Evolutionary conservation across 2,797 vertebrate genomes (phyloP), one percentile per base, ranked within the genome.

Genomic region (Pseudochirops cupreus): DNA sequence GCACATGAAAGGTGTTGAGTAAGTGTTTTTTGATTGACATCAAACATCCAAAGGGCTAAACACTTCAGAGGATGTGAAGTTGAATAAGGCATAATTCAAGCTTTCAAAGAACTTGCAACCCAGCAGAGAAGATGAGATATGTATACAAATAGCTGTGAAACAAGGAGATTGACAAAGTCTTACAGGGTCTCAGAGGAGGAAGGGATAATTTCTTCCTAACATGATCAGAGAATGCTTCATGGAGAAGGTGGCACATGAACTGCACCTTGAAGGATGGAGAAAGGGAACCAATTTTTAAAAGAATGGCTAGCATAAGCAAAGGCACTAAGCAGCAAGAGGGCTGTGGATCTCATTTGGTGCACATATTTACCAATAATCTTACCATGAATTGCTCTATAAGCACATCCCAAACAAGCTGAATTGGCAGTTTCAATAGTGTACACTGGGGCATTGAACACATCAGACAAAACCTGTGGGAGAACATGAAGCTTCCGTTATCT

Each of bases 311-410:
- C 9, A 26, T 4, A 87, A 46, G 39, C 9, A 46, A 87, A 87
- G 10, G 21, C 39, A 87, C 10, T 11, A 46, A 26, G 18, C 9
- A 87, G 10, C 9, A 46, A 46, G 74, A 46, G 21, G 74, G 46
- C 24, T 10, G 5, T 4, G 74, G n/a, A 28, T 26, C 24, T 50
- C 7, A 26, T 87, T 28, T 50, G 21, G 39, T 26, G 9, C 24
- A 26, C 46, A 87, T 87, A 87, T n/a, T 92, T 9, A 57, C 31
- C 31, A 53, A 24, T 5, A 0, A 0, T 92, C 98, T 98, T 99
- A 99, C 99, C 99, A 0, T 99, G 99, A 95, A 99, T 98, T 62
- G 99, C 99, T 98, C 99, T 98, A 99, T 99, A 99, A 33, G 99
- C 99, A 3, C 99, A 99, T 82, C 99, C 99, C 94, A 99, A 98